phyloP scores from a whole-genome alignment of 2,888 invertebrate species.

The Pseudococcus jackbeardsleyi region DNA sequence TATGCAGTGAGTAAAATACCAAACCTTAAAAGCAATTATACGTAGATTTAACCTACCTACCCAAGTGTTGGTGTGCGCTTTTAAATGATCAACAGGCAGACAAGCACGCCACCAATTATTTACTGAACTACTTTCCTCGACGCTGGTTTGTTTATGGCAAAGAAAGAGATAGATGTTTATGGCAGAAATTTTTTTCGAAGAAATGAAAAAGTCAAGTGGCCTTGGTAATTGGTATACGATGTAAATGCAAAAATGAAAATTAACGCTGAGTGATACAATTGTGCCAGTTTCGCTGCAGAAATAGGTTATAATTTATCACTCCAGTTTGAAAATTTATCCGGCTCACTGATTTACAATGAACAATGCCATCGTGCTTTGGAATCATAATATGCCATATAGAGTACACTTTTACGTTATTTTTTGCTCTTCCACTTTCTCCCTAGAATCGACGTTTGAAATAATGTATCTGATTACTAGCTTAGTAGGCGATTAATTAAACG shows the following conservation, averaged over 20 bases:
- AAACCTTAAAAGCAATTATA: background rate
- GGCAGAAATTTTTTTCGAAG: conserved; percentile 30
- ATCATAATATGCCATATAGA: conserved; percentile 43
- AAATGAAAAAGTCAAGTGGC: conserved; percentile 16
- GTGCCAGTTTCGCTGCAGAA: conserved; percentile 27
- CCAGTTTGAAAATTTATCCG: conserved; percentile 45
- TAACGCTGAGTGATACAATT: conserved; percentile 8
- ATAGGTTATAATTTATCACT: conserved; percentile 16
- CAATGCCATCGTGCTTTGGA: conserved; percentile 41
- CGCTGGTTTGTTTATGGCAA: conserved; percentile 7
- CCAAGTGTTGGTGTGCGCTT: background rate
- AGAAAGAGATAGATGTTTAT: background rate
- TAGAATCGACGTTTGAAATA: conserved; percentile 24
- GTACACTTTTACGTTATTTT: conserved; percentile 44
- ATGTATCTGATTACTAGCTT: conserved; percentile 33
- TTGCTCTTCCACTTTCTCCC: conserved; percentile 39
- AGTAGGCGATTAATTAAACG: conserved; percentile 26
- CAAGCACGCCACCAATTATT: conserved; percentile 18
- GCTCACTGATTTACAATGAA: conserved; percentile 41
- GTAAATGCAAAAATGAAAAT: conserved; percentile 39
- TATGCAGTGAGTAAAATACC: conserved; percentile 15
- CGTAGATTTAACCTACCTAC: background rate
- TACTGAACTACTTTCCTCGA: conserved; percentile 30
- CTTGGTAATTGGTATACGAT: conserved; percentile 14
- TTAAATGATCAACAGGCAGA: background rate